These are phyloP conservation scores for Machimus atricapillus DNA, from an alignment of 2,888 invertebrate species.

Conservation along the genomic window DNA sequence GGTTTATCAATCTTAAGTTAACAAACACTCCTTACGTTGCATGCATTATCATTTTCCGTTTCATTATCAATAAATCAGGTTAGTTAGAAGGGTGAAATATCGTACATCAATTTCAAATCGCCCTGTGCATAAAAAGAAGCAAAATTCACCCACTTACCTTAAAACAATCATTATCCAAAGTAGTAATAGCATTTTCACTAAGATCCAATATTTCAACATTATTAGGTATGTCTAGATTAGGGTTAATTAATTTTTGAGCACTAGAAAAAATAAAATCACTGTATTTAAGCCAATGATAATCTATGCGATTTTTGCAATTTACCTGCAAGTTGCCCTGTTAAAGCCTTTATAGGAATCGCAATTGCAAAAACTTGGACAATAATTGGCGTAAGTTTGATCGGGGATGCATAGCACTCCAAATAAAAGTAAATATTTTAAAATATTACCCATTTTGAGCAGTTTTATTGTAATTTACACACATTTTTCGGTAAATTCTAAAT, in stretches of 20 bases:
- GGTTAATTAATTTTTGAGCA: conserved; percentile 67
- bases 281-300: background rate
- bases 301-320: background rate
- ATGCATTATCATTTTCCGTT: background rate
- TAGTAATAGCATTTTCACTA: conserved; percentile 69
- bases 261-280: conserved; percentile 54
- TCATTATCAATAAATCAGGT: background rate
- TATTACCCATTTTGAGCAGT: background rate
- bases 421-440: background rate
- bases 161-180: conserved; percentile 69
- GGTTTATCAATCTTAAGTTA: background rate
- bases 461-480: background rate
- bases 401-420: background rate
- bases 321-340: conserved; percentile 61
- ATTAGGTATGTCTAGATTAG: conserved; percentile 68
- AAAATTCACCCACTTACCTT: conserved; percentile 62
- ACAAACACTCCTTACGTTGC: background rate
- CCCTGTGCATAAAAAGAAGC: background rate
- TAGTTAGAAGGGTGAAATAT: background rate
- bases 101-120: background rate
- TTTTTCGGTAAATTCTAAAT: background rate
- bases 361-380: conserved; percentile 56
- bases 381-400: background rate
- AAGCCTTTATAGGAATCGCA: conserved; percentile 55
- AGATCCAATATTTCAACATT: conserved; percentile 69